Evolutionary conservation across 1,140 invertebrate genomes (phyloP), one percentile per base, ranked within the genome.

Genomic region (Ceratina australensis): DNA sequence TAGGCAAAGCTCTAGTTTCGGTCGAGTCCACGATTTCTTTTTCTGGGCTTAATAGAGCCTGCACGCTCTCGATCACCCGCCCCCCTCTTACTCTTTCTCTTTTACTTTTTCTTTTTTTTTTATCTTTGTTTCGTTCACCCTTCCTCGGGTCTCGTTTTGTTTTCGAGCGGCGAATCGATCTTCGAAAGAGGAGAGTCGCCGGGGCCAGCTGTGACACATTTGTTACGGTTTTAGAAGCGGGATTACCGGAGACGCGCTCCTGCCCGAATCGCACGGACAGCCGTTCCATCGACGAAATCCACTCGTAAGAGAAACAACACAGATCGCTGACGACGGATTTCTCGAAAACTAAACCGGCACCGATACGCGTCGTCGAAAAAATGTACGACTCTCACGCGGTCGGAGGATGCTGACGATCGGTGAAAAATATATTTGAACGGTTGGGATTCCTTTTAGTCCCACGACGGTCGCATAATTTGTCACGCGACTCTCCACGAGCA

Each of bases 391-490:
- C 8, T 42, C 33, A 10, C 33, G 3, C 33, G 10, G 33, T 10
- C n/a, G 33, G 33, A 42, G 10, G 0, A 42, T 42, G 3, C 33
- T 10, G 33, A 42, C 33, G 33, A 42, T 42, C 5, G 5, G 33
- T 10, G 33, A 10, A 42, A 42, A 42, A 10, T 42, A 42, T 42
- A 28, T 16, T 16, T 28, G 26, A 42, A 16, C 20, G 20, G 22
- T 13, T 16, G 13, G 22, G 26, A 50, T 57, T 74, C 20, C n/a
- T 75, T 49, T 67, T 67, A 84, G 77, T 80, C 83, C 33, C 73
- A 10, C 16, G 33, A 10, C 33, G 33, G 33, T 10, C 33, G 68
- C 71, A 65, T 83, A 82, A 83, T 83, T 66, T 69, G 78, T 83
- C 66, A 65, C 73, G 1, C 49, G 60, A 24, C 52, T 69, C 73